Base-by-base conservation (phyloP, 2,797 vertebrate genomes). In the Eremophila alpestris region DNA sequence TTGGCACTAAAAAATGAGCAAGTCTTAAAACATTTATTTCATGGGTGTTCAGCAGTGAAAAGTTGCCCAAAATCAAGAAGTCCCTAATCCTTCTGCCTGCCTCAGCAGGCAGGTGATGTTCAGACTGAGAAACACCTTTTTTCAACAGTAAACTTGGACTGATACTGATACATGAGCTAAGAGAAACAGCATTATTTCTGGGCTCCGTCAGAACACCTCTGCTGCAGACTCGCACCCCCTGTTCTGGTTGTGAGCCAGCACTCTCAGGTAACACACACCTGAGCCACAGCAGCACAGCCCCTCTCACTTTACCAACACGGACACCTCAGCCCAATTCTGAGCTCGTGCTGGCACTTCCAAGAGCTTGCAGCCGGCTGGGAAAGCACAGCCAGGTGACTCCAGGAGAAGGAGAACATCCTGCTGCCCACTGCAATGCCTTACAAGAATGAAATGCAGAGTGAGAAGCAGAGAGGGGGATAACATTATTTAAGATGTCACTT, bases 171-270 rank as follows among this genome's bases (percentile, higher is more conserved):
- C 21, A 54, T 5, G 0, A 2, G 10, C 43, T 16, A 69, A n/a
- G n/a, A n/a, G 36, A n/a, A 38, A 76, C 32, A 48, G 1, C 7
- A 20, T 24, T 18, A 51, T 20, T 84, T 65, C 36, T 40, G 34
- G 58, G 17, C 34, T 52, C 23, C 48, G 41, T 40, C 26, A 67
- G 52, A 79, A 58, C 32, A 36, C 3, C 34, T 26, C 8, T 22
- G 17, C 56, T 0, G 1, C 38, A 46, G 26, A 24, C 14, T 21
- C 11, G 0, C 1, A 1, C 3, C 13, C n/a, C 41, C 5, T 0
- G 0, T 21, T 82, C 79, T 43, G 43, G 34, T 36, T 73, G 32
- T 26, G 30, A 85, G 85, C 49, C 85, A 91, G 8, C 6, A 2
- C 5, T 10, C 56, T 46, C 52, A 5, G n/a, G 68, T 85, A 87